Conservation (phyloP, 2,888 invertebrate genomes). For the Ferdinandea cuprea region DNA sequence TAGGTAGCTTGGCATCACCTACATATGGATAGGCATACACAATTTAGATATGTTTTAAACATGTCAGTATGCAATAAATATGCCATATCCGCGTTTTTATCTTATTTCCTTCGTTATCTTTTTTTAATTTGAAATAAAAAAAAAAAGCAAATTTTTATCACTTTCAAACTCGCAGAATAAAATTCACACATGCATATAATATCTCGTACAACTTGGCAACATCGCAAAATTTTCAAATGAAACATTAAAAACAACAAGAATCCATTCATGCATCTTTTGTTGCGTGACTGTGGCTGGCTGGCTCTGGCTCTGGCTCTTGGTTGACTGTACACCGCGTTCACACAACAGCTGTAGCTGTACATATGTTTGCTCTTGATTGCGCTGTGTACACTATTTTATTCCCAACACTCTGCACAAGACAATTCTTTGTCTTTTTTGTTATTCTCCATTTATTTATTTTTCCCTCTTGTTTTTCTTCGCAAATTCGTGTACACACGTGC, state of each 20-base stretch:
- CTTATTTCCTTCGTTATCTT: no score
- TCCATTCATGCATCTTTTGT: conserved; percentile 64
- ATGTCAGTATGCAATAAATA: no score
- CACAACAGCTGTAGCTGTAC: conserved; percentile 62
- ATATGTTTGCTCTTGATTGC: conserved; percentile 39
- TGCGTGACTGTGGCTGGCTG: conserved; percentile 41
- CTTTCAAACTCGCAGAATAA: neutral
- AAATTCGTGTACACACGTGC: conserved; percentile 54
- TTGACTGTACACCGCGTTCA: conserved; percentile 16
- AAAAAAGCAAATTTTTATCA: neutral
- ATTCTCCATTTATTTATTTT: conserved; percentile 18
- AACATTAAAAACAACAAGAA: conserved; percentile 30
- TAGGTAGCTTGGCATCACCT: no score
- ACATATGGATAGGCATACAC: no score
- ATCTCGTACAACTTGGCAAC: conserved; percentile 44
- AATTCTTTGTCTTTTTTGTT: conserved; percentile 29
- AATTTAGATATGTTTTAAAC: no score
- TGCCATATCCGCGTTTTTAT: no score
- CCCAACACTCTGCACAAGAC: neutral
- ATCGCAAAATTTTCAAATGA: conserved; percentile 13
- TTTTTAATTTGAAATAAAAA: neutral
- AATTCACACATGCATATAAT: neutral
- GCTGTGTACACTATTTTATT: neutral
- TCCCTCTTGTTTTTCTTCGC: conserved; percentile 36
- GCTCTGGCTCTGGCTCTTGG: neutral